Evolutionary conservation across 30 jellyfish, hydroid and myxozoan genomes (phyloP).

Genomic region (Phacellophora camtschatica): DNA sequence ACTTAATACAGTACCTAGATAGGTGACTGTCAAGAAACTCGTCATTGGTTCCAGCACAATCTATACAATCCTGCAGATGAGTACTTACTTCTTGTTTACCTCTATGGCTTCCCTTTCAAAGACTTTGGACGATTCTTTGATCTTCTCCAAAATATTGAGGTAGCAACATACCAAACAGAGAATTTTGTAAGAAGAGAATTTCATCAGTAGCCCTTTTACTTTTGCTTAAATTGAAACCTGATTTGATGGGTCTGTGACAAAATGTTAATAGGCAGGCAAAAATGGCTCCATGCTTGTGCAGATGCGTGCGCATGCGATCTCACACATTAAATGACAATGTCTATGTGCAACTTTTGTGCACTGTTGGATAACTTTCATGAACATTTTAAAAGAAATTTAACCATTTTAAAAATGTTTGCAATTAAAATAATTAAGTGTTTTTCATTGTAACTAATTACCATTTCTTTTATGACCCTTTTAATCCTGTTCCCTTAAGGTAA

Average conservation of each 20-base stretch:
- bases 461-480: too few relatives aligned
- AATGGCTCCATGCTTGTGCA: background rate
- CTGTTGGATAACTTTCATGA: too few relatives aligned
- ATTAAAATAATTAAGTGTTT: too few relatives aligned
- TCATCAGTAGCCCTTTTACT: slow-evolving; percentile 11
- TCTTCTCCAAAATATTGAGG: slow-evolving; percentile 22
- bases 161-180: slow-evolving; percentile 28
- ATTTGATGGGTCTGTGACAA: slow-evolving; percentile 5
- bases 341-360: too few relatives aligned
- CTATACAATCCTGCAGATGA: slow-evolving; percentile 10
- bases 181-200: background rate
- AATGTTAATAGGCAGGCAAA: background rate
- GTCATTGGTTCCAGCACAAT: background rate
- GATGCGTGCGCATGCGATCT: slow-evolving; percentile 32
- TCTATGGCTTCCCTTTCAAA: slow-evolving; percentile 54
- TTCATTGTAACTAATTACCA: too few relatives aligned
- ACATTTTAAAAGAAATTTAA: too few relatives aligned
- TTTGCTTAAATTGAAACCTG: slow-evolving; percentile 15
- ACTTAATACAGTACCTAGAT: background rate
- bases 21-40: background rate
- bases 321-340: background rate
- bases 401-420: too few relatives aligned
- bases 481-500: too few relatives aligned
- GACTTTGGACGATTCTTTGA: slow-evolving; percentile 12
- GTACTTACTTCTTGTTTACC: background rate